phyloP scores from a whole-genome alignment of 2,113 vertebrate species.

The Psittacara wagleri region DNA sequence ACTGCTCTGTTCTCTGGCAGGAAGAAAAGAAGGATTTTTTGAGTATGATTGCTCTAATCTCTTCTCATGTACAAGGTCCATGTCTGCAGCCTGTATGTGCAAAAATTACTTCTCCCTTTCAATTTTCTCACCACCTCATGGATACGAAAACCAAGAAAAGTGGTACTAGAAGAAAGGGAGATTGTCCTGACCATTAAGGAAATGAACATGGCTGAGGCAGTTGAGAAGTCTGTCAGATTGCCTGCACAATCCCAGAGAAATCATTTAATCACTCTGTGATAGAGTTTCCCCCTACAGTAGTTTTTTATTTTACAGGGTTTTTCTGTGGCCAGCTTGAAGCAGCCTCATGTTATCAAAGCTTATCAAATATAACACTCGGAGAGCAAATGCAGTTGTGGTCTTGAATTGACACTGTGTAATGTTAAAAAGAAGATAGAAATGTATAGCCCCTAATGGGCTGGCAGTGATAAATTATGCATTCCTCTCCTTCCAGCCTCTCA shows the following conservation, averaged over 20 bases:
- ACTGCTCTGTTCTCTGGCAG: not conserved
- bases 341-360: not conserved
- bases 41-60: not conserved
- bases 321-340: not conserved
- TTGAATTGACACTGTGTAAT: not conserved
- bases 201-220: not conserved
- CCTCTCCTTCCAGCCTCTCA: not conserved
- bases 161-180: not conserved
- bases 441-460: not conserved
- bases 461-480: conserved; percentile 32
- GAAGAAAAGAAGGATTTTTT: not conserved
- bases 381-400: not conserved
- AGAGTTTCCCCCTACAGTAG: not conserved
- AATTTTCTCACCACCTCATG: not conserved
- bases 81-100: not conserved
- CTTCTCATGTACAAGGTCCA: not conserved
- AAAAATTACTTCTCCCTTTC: not conserved
- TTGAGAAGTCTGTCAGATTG: not conserved
- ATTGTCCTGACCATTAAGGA: not conserved
- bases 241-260: not conserved
- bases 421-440: not conserved
- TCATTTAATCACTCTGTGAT: not conserved
- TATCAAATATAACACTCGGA: not conserved
- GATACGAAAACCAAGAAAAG: not conserved
- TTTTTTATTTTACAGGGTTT: not conserved